Evolutionary conservation across 2,888 invertebrate genomes (phyloP), one percentile per base, ranked within the genome.

Genomic region (Platerodrilus igneus): DNA sequence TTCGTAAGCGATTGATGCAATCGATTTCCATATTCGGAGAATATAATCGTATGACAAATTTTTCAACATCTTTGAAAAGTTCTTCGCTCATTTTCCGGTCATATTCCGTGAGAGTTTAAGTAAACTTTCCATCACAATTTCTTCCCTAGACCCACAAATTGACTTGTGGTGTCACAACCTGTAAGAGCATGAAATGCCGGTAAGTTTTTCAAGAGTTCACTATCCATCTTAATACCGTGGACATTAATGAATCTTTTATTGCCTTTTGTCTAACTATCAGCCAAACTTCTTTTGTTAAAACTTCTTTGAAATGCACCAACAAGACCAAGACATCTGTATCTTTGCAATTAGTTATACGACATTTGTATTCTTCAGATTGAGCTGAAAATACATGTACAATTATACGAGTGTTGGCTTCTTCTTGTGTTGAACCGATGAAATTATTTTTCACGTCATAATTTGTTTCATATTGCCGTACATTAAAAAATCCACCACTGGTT

Each of bases 131-230:
- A 29, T 7, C 18, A 29, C 7, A 3, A 3, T 15, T 29, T 29
- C 18, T 29, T 29, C 4, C 9, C 29, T n/a, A n/a, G n/a, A n/a
- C n/a, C n/a, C n/a, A n/a, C n/a, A n/a, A n/a, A n/a, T n/a, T n/a
- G n/a, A n/a, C 20, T 31, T 2, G 20, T 31, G 13, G 20, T 31
- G 11, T 31, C 31, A 20, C 31, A 31, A 11, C 31, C 31, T 5
- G 31, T 31, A n/a, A 20, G n/a, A 13, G 21, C 14, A 20, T 31
- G 31, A 6, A 31, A 31, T 9, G 31, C 20, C 14, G 20, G 31
- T 3, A 25, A 8, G 19, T 17, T 18, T n/a, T 29, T 29, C 2
- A 10, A 18, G 19, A 29, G 14, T 8, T 9, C 9, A 16, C 9
- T 10, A 10, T 29, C 9, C 31, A 31, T 31, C 6, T 21, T 31